Evolutionary conservation across 2,113 vertebrate genomes (phyloP).

Genomic region (Telmatochromis bifrenatus): DNA sequence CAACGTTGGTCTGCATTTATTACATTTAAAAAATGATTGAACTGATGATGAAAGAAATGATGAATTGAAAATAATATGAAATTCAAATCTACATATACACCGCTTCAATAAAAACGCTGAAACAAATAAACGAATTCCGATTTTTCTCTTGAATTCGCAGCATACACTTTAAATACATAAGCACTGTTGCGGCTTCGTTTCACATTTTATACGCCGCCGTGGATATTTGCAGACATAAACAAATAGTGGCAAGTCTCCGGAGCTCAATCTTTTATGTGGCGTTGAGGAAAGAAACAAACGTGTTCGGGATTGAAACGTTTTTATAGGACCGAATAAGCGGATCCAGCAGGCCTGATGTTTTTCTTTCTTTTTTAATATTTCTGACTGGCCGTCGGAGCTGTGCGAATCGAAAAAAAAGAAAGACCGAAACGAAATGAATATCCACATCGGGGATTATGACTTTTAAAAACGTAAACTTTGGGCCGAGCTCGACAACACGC

Average conservation of each 20-base stretch:
- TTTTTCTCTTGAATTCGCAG: neutral
- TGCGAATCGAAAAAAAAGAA: neutral
- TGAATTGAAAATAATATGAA: neutral
- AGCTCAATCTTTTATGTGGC: neutral
- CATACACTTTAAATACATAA: neutral
- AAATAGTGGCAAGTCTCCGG: neutral
- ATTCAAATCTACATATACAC: neutral
- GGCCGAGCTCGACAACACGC: neutral
- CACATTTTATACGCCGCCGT: neutral
- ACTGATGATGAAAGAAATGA: neutral
- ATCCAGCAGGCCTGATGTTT: neutral
- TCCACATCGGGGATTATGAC: neutral
- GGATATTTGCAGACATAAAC: rapidly evolving
- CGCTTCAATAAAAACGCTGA: neutral
- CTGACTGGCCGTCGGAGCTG: neutral
- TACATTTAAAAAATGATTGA: neutral
- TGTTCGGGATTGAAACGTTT: neutral
- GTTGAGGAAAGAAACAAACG: neutral
- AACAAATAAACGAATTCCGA: neutral
- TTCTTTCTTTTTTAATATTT: neutral
- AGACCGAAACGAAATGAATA: neutral
- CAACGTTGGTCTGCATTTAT: neutral
- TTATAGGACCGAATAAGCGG: neutral
- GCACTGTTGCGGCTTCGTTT: neutral
- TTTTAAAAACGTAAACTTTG: neutral